phyloP scores from a whole-genome alignment of 2,888 invertebrate genomes.

The Cybosia mesomella region DNA sequence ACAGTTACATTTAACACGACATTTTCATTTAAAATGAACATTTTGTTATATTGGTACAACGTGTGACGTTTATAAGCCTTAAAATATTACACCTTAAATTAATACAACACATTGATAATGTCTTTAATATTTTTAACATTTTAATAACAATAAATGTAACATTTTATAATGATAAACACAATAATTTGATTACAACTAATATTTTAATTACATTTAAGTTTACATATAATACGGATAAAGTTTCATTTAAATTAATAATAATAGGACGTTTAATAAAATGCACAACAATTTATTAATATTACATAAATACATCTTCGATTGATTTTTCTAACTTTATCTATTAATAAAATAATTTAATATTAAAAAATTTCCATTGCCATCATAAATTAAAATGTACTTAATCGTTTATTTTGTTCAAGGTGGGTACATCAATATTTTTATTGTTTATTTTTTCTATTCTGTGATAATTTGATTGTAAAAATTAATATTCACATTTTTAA shows the following conservation, averaged over 20 bases:
- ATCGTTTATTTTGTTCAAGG: not conserved
- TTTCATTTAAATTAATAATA: constrained; percentile 27
- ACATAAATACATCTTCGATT: constrained; percentile 27
- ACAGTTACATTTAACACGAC: constrained; percentile 44
- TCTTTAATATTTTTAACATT: constrained; percentile 48
- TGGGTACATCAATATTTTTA: constrained; percentile 2
- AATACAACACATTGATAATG: constrained; percentile 53
- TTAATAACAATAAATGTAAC: constrained; percentile 44
- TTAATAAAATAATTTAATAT: constrained; percentile 4
- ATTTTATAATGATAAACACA: constrained; percentile 40
- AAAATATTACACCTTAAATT: constrained; percentile 38
- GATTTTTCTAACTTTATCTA: not conserved
- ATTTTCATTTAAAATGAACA: constrained; percentile 48
- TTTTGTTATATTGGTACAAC: constrained; percentile 41
- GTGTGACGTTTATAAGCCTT: constrained; percentile 46
- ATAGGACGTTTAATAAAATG: constrained; percentile 43
- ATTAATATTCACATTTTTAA: too few relatives aligned
- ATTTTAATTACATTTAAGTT: constrained; percentile 37
- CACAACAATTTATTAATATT: constrained; percentile 25
- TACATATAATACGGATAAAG: constrained; percentile 41
- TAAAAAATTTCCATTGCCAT: constrained; percentile 18
- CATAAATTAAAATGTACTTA: not conserved
- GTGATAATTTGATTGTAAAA: not conserved
- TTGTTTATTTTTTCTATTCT: constrained; percentile 23
- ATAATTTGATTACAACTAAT: constrained; percentile 37